Evolutionary conservation across 2,797 vertebrate species (phyloP).

Genomic region (Prionace glauca): DNA sequence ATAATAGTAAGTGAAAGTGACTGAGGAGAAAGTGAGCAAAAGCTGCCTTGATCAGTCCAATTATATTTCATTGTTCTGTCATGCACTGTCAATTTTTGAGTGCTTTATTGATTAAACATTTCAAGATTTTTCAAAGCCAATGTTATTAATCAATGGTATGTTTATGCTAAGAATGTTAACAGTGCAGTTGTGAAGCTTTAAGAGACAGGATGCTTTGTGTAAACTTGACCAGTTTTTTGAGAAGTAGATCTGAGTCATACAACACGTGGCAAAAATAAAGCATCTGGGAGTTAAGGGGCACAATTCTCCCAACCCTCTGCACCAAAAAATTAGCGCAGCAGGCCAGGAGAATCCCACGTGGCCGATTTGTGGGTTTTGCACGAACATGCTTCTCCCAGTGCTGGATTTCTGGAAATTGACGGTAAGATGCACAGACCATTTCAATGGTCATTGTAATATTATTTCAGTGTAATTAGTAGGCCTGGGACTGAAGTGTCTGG

Average conservation of each 20-base stretch:
- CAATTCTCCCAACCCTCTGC: no score
- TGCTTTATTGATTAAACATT: constrained; percentile 28
- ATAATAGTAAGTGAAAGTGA: constrained; percentile 28
- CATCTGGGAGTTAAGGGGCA: not conserved
- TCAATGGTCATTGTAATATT: no score
- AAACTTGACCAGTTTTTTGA: not conserved
- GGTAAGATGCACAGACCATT: no score
- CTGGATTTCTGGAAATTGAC: no score
- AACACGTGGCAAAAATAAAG: not conserved
- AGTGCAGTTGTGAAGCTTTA: not conserved
- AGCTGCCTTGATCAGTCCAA: constrained; percentile 6
- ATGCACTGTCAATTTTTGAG: not conserved
- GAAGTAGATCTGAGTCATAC: not conserved
- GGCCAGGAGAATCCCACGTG: no score
- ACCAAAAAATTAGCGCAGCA: no score
- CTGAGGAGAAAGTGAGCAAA: constrained; percentile 13
- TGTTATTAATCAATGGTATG: not conserved
- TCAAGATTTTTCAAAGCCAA: constrained; percentile 5
- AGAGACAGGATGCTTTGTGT: not conserved
- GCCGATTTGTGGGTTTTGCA: no score
- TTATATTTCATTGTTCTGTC: not conserved
- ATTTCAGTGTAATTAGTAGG: no score
- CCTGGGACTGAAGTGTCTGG: no score
- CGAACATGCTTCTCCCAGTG: no score
- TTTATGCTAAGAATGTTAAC: not conserved